Conservation (phyloP, 2,113 vertebrate genomes). For the Rhinogobius similis region DNA sequence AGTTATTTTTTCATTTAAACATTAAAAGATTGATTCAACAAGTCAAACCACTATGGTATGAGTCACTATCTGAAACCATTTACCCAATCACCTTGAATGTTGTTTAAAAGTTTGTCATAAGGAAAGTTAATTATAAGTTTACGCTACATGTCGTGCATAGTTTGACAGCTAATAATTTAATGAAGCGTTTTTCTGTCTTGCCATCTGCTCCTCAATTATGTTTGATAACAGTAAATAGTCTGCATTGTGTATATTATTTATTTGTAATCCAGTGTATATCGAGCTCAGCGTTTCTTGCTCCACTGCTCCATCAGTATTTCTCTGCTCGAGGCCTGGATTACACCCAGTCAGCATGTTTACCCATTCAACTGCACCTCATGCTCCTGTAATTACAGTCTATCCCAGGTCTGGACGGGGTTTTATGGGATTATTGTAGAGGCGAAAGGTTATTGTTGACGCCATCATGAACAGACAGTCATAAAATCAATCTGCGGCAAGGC, state of each 20-base stretch:
- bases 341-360: constrained; percentile 18
- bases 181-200: background rate
- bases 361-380: background rate
- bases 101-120: background rate
- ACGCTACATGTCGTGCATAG: no score
- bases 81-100: background rate
- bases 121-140: no score
- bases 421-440: background rate
- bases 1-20: no score
- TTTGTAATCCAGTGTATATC: background rate
- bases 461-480: constrained; percentile 2
- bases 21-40: no score
- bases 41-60: no score
- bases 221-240: background rate
- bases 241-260: background rate
- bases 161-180: no score
- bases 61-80: background rate
- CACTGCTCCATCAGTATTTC: constrained; percentile 1
- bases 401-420: background rate
- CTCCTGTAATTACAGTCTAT: background rate
- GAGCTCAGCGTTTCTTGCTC: background rate
- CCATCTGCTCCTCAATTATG: background rate
- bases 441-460: background rate
- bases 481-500: background rate
- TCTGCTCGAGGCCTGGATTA: background rate